Base-by-base conservation (phyloP, 64 coral and sea anemone species). In the Anthopleura sola region DNA sequence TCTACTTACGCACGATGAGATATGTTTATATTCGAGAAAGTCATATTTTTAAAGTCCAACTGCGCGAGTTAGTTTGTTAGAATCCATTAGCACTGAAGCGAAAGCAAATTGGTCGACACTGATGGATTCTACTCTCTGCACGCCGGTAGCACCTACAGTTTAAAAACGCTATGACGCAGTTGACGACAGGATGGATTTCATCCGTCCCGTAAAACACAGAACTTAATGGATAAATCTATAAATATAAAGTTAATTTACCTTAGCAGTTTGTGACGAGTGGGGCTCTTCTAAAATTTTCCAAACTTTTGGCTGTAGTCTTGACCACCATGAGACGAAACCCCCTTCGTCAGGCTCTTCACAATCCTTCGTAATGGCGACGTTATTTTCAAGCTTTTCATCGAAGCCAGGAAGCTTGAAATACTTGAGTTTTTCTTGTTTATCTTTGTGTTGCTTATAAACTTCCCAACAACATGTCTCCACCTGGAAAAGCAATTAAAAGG, bases 391-490 rank as follows among this genome's bases (percentile, higher is more conserved):
- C 26, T 84, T 60, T 18, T 98, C 92, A 29, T 90, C 87, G 60
- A 75, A 89, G 51, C 83, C 75, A 13, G 97, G 92, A 64, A 92
- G 89, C 58, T 91, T 94, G 64, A 99, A 99, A 46, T 92, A 94
- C 75, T 99, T 99, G 8, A 99, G 62, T 75, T 99, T 99, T 55
- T 99, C 97, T 74, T 99, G 97, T 77, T 99, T 99, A 3, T 99
- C 97, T 54, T 92, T 94, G 88, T 99, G 97, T 64, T 99, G 97
- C 49, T 99, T 99, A 74, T 95, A 99, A 84, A 82, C 86, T 77
- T 99, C 97, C 97, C 97, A 99, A 68, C 97, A 99, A 21, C 97
- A 99, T 40, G 89, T 90, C 60, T 99, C 97, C 7, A 99, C 97
- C 97, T 99, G 40, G 40, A 36, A 23, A 16, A 81, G 21, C 37